A percentile compares a stretch with the other conserved stretches of the same genome.
Conservation (phyloP, 1,140 invertebrate species). For the Alviniconcha marisindica region DNA sequence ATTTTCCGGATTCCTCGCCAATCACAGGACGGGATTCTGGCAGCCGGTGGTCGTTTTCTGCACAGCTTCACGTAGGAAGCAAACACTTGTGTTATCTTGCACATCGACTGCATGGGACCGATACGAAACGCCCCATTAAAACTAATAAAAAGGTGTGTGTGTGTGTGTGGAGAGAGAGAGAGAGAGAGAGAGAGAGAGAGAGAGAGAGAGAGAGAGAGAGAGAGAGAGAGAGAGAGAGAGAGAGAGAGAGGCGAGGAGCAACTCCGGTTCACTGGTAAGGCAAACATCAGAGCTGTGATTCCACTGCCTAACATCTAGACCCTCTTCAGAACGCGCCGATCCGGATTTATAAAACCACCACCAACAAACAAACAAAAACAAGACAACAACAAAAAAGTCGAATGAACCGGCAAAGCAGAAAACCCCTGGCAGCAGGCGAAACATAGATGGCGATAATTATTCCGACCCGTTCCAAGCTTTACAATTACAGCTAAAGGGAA, state of each 20-base stretch:
- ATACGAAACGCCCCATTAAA: too few species aligned
- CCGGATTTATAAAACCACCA: neutral
- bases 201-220: constrained; percentile 33
- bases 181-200: constrained; percentile 31
- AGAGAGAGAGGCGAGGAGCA: constrained; percentile 27
- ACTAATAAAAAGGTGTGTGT: too few species aligned
- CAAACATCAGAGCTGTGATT: neutral
- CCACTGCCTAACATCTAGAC: neutral
- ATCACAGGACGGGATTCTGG: too few species aligned
- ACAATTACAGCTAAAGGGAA: too few species aligned
- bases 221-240: constrained; percentile 30
- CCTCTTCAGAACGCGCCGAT: neutral
- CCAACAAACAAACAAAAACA: neutral
- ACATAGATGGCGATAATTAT: too few species aligned
- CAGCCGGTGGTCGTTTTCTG: too few species aligned
- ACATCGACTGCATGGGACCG: too few species aligned
- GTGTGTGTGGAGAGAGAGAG: constrained; percentile 24
- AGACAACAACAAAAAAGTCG: constrained; percentile 5
- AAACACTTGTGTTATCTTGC: too few species aligned
- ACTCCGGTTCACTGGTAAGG: neutral
- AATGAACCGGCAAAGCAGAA: neutral
- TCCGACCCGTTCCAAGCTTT: too few species aligned
- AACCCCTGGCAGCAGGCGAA: too few species aligned
- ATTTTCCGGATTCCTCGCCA: too few species aligned
- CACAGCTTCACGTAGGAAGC: too few species aligned